Conservation (phyloP, 2,797 vertebrate genomes). For the Poecilia velifera region DNA sequence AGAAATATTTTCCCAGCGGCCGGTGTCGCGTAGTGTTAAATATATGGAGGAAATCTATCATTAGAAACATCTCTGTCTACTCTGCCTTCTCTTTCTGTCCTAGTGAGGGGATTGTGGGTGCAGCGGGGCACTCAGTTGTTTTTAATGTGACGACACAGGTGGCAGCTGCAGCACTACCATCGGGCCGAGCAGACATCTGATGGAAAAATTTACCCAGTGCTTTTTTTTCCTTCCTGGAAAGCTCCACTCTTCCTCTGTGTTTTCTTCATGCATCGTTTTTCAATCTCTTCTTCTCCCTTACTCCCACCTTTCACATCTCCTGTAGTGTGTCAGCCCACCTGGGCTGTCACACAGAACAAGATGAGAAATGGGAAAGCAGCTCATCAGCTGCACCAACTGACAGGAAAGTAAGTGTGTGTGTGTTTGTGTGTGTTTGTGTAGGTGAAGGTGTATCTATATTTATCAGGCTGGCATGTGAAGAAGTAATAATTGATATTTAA, state of each 20-base stretch:
- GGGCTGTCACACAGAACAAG: conserved; percentile 72
- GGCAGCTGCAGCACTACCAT: conserved; percentile 69
- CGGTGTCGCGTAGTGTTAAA: conserved; percentile 23
- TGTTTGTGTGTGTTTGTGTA: conserved; percentile 14
- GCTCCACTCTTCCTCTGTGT: conserved; percentile 9
- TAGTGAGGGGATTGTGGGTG: conserved; percentile 52
- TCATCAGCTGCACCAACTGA: conserved; percentile 70
- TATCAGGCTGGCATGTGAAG: not conserved
- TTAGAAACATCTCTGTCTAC: conserved; percentile 10
- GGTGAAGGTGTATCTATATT: conserved; percentile 21
- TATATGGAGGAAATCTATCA: conserved; percentile 33
- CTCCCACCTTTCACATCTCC: conserved; percentile 58
- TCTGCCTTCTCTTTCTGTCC: conserved; percentile 22
- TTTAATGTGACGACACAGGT: conserved; percentile 63
- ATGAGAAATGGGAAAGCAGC: conserved; percentile 72
- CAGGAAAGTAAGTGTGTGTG: conserved; percentile 48
- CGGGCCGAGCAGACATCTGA: conserved; percentile 67
- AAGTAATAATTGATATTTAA: conserved; percentile 20
- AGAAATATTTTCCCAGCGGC: conserved; percentile 15
- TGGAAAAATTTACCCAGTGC: conserved; percentile 64
- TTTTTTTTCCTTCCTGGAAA: conserved; percentile 15
- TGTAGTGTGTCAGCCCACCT: conserved; percentile 75
- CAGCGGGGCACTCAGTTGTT: conserved; percentile 46
- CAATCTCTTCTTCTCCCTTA: conserved; percentile 24
- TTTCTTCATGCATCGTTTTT: conserved; percentile 36